phyloP scores from a whole-genome alignment of 2,797 vertebrate genomes.

The Muraenolepis orangiensis region DNA sequence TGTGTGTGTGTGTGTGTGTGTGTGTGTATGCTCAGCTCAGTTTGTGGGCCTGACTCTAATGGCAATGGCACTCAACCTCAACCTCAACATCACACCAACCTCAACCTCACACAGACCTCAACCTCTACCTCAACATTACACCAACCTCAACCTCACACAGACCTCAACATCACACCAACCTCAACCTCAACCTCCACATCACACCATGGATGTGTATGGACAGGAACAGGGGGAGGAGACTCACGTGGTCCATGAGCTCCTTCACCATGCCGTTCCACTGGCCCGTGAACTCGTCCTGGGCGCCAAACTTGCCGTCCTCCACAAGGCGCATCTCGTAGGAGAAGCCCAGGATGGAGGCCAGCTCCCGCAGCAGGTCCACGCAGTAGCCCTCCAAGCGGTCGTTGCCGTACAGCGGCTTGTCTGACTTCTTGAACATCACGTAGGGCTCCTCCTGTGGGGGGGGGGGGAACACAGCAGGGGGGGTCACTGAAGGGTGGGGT shows the following conservation, averaged over 20 bases:
- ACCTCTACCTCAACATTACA: no score
- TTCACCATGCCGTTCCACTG: constrained; percentile 98
- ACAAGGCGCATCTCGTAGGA: constrained; percentile 92
- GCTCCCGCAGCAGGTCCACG: constrained; percentile 92
- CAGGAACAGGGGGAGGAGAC: constrained; percentile 45
- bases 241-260: constrained; percentile 96
- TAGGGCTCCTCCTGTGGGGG: constrained; percentile 89
- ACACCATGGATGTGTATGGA: background rate
- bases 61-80: no score
- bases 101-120: no score
- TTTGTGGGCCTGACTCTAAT: no score
- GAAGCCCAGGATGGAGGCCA: constrained; percentile 93
- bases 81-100: no score
- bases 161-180: no score
- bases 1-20: constrained; percentile 10
- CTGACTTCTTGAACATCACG: constrained; percentile 97
- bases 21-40: constrained; percentile 45
- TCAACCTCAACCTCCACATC: background rate
- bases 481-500: background rate
- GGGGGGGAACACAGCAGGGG: constrained; percentile 20
- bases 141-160: no score
- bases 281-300: constrained; percentile 90
- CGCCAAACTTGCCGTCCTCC: constrained; percentile 92
- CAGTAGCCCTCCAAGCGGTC: constrained; percentile 97
- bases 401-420: constrained; percentile 94